phyloP scores from a whole-genome alignment of 2,797 vertebrate genomes.

The Typhlichthys eigenmanni region DNA sequence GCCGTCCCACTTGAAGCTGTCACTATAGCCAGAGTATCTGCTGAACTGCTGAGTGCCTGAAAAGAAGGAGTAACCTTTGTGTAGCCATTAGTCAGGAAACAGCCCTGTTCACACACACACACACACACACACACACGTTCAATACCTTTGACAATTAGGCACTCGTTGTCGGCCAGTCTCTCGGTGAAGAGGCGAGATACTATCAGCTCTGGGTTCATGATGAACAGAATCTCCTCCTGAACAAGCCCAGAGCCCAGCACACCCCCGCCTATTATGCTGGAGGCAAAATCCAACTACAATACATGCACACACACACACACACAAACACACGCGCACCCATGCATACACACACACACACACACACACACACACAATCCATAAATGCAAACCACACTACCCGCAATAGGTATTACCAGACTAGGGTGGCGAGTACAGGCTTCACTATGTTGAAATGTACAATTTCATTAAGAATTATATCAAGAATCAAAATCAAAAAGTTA shows the following conservation, averaged over 20 bases:
- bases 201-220: constrained; percentile 76
- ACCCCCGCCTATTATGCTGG: constrained; percentile 67
- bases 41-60: constrained; percentile 74
- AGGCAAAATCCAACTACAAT: constrained; percentile 75
- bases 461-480: too few relatives aligned
- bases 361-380: too few relatives aligned
- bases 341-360: too few relatives aligned
- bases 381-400: too few relatives aligned
- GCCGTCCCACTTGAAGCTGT: constrained; percentile 57
- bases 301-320: too few relatives aligned
- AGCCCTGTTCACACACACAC: not conserved
- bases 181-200: constrained; percentile 78
- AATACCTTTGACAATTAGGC: constrained; percentile 70
- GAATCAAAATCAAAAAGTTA: too few relatives aligned
- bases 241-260: constrained; percentile 71
- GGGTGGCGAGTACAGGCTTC: too few relatives aligned
- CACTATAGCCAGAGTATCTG: constrained; percentile 48
- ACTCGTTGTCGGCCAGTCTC: constrained; percentile 64
- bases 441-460: too few relatives aligned
- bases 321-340: too few relatives aligned
- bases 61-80: not conserved
- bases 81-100: not conserved
- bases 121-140: not conserved
- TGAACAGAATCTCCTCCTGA: constrained; percentile 79
- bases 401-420: too few relatives aligned